Evolutionary conservation across 2,888 invertebrate species (phyloP), one percentile per base, ranked within the genome.

Genomic region (Meliscaeva auricollis): DNA sequence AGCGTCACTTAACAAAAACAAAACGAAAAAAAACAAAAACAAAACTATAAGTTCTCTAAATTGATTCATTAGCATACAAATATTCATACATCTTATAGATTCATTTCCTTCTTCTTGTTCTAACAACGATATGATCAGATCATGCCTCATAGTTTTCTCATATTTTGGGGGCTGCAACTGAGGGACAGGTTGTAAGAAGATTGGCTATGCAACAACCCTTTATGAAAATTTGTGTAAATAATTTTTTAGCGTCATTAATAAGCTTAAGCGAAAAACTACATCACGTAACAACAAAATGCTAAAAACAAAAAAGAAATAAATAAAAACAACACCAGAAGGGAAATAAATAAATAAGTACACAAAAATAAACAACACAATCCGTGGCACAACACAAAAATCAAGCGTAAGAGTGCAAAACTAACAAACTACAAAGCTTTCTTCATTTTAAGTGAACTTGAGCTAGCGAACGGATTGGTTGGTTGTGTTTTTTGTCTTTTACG

Each of bases 191-290:
- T 15, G 62, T 5, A 11, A 11, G 26, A 20, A 22, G 50, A 32
- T 22, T 46, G 66, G 13, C 48, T 17, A 52, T 66, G 75, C 84
- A 73, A 35, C 72, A 85, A 73, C 66, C 72, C 76, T 80, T 76
- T 75, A 44, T 52, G 35, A 30, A 62, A 77, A 54, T 62, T 77
- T 74, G 41, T 80, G 41, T 22, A 69, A 73, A 85, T 73, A 68
- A 50, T 87, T 82, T 87, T 82, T 87, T 81, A 87, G 77, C 87
- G 87, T 87, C 87, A 87, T 87, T 87, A 87, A 87, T 81, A 82
- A 87, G 87, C 87, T 87, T 87, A 87, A 74, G 77, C 81, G 76
- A 87, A 72, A n/a, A 87, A 70, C 69, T 54, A 76, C 77, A 66
- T 82, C 77, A 82, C 73, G 46, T 82, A 78, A 87, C 78, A 73